A percentile compares a stretch with the other conserved stretches of the same genome.
Evolutionary conservation across 1,140 invertebrate genomes (phyloP).

Genomic region (Diorhabda elongata): DNA sequence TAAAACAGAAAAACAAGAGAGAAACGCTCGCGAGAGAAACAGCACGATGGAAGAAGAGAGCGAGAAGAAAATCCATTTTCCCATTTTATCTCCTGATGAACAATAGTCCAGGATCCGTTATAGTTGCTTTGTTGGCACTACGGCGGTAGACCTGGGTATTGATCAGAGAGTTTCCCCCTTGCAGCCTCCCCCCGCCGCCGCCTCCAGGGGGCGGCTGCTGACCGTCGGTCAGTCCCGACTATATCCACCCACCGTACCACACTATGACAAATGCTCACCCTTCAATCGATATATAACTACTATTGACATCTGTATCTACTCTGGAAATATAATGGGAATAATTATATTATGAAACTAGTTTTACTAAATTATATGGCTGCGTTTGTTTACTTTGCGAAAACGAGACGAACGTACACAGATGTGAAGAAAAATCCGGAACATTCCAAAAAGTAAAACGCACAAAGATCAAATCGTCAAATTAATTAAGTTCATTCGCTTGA

Average conservation of each 20-base stretch:
- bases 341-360: background rate
- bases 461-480: no score
- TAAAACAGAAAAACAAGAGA: conserved; percentile 28
- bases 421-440: no score
- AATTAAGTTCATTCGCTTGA: no score
- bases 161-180: conserved; percentile 44
- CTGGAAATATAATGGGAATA: background rate
- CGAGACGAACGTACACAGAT: no score
- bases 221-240: conserved; percentile 37
- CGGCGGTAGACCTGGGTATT: conserved; percentile 49
- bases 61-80: conserved; percentile 45
- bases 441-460: no score
- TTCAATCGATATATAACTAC: conserved; percentile 44
- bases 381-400: background rate
- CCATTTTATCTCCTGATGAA: conserved; percentile 49
- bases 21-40: background rate
- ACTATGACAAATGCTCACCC: conserved; percentile 46
- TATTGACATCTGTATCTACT: conserved; percentile 40
- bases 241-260: conserved; percentile 37
- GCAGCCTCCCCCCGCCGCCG: conserved; percentile 23
- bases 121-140: conserved; percentile 50
- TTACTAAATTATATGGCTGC: background rate
- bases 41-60: conserved; percentile 21
- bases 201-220: conserved; percentile 21
- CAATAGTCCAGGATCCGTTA: conserved; percentile 49